Evolutionary conservation across 2,113 vertebrate species (phyloP), one percentile per base, ranked within the genome.

Genomic region (Potamarius usumacintae): DNA sequence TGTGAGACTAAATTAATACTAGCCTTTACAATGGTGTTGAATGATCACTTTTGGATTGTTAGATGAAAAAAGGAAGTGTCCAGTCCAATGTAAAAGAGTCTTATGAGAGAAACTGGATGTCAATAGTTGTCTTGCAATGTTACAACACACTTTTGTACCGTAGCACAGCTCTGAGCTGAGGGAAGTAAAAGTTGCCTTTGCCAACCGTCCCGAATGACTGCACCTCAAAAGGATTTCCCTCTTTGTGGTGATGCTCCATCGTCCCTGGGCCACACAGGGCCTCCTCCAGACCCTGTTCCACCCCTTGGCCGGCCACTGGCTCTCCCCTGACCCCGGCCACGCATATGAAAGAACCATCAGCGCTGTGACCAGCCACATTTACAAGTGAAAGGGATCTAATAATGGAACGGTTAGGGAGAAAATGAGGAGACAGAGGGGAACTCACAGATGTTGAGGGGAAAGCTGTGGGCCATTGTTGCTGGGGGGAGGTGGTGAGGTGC

Each of bases 361-460:
- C 93, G 92, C 94, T 93, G 94, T 94, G 94, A 92, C 93, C 94
- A 93, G 92, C 94, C 89, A 91, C 94, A 96, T 96, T 96, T 98
- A 98, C 97, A 98, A 98, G 94, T 98, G 97, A 98, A 98, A 97
- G 95, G 94, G 90, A 91, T 90, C 93, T 92, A 96, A 97, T 97
- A 98, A 97, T 96, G 97, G 97, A 97, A 96, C 96, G 96, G 97
- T 98, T 98, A 97, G 95, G 94, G 95, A 95, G 94, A 98, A 97
- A 98, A 99, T 97, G 96, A 95, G 95, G 94, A 94, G 94, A 95
- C 96, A 95, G 96, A 96, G 96, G 97, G 96, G 96, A 95, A 95
- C 97, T 97, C 98, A 99, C 97, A 99, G 98, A 99, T 99, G 97
- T 99, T 97, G 93, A 94, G 94, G 95, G 93, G 96, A 92, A 92